phyloP scores from a whole-genome alignment of 2,797 vertebrate species.

The Pygocentrus nattereri region DNA sequence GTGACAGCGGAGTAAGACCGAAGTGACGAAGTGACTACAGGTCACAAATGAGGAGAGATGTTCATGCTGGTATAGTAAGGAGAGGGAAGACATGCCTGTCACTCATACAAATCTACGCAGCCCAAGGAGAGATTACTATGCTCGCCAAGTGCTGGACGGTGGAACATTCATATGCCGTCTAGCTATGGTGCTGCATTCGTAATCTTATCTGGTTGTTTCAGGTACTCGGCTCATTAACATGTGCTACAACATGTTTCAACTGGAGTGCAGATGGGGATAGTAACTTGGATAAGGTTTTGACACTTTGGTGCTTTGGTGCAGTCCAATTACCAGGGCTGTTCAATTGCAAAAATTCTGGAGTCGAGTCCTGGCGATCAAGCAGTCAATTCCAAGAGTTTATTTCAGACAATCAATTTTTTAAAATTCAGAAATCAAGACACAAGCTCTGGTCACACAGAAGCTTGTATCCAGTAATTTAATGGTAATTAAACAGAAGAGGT shows the following conservation, averaged over 20 bases:
- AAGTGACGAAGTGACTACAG: not conserved
- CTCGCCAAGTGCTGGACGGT: not conserved
- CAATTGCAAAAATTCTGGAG: not conserved
- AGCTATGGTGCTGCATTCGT: not conserved
- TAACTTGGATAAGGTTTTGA: not conserved
- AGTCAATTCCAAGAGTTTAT: too few relatives aligned
- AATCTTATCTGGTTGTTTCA: not conserved
- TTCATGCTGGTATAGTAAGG: not conserved
- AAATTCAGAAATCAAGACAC: too few relatives aligned
- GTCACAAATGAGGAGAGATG: not conserved
- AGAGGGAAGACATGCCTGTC: not conserved
- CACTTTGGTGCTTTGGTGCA: not conserved
- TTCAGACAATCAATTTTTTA: too few relatives aligned
- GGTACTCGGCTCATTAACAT: not conserved
- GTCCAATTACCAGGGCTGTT: not conserved
- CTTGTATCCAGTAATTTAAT: too few relatives aligned
- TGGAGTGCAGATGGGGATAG: not conserved
- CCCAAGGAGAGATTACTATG: not conserved
- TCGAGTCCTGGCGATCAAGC: too few relatives aligned
- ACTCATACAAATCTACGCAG: not conserved
- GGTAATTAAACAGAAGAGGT: too few relatives aligned
- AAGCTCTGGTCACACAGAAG: too few relatives aligned
- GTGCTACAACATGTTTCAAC: not conserved
- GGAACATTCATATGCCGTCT: not conserved
- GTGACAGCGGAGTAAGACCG: not conserved